phyloP scores from a whole-genome alignment of 1,140 invertebrate species.

The Tetramorium parvispinum region DNA sequence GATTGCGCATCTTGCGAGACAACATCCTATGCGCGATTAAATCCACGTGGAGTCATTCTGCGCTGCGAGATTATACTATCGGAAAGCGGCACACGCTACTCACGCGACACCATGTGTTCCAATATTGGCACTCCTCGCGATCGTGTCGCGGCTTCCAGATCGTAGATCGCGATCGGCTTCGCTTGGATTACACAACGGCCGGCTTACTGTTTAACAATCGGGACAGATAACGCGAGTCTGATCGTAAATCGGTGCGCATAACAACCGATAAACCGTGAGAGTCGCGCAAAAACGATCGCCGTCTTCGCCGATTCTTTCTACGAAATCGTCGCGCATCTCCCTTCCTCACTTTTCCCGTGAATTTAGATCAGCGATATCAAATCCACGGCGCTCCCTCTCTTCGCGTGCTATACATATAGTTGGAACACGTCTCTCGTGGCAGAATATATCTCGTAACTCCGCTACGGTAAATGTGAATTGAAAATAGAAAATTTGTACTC shows the following conservation, averaged over 20 bases:
- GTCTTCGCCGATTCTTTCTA: background rate
- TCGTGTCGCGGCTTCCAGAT: background rate
- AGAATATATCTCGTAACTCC: background rate
- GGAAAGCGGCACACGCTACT: conserved; percentile 19
- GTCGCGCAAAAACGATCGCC: background rate
- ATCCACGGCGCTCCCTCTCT: background rate
- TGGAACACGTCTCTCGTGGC: background rate
- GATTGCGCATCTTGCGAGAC: background rate
- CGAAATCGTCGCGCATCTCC: background rate
- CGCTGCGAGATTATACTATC: conserved; percentile 7
- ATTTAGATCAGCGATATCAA: background rate
- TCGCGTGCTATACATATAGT: background rate
- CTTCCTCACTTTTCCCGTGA: background rate
- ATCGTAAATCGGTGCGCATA: conserved; percentile 17
- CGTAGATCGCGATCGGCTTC: conserved; percentile 26
- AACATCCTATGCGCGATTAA: background rate
- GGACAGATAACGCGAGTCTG: conserved; percentile 11
- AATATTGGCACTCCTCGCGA: conserved; percentile 9
- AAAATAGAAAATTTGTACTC: background rate
- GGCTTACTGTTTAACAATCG: conserved; percentile 8
- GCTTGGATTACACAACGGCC: conserved; percentile 14
- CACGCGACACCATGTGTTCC: conserved; percentile 37
- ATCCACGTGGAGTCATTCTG: background rate
- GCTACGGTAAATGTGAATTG: background rate
- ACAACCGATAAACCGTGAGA: conserved; percentile 11